Percentiles rank a stretch among this genome's conserved stretches.
phyloP scores from a whole-genome alignment of 2,113 vertebrate species.

The Hepsetus odoe region DNA sequence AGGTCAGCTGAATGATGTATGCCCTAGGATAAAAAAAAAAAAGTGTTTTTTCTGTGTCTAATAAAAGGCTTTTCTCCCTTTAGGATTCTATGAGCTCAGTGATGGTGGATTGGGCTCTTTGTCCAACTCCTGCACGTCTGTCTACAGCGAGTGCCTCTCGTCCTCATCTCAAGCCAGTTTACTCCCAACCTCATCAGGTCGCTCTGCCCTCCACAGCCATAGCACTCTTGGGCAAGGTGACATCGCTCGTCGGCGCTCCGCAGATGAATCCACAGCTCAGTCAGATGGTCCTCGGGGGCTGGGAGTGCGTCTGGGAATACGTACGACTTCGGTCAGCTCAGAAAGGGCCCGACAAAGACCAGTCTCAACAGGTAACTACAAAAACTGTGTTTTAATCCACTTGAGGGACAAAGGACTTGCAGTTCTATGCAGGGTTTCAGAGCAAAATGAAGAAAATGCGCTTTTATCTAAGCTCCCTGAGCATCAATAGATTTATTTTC shows the following conservation, averaged over 20 bases:
- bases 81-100: constrained; percentile 95
- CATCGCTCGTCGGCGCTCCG: constrained; percentile 81
- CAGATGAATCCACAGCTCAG: constrained; percentile 82
- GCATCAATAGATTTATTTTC: too few relatives aligned
- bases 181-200: constrained; percentile 62
- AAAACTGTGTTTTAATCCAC: too few relatives aligned
- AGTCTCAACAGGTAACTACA: constrained; percentile 94
- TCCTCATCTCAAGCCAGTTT: constrained; percentile 80
- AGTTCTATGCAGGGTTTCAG: too few relatives aligned
- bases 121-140: constrained; percentile 91
- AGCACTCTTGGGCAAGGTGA: constrained; percentile 58
- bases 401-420: too few relatives aligned
- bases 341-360: constrained; percentile 79
- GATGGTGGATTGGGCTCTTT: constrained; percentile 89
- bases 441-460: too few relatives aligned
- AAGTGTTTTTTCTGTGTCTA: neutral
- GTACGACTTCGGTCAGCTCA: constrained; percentile 55
- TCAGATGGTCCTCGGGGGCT: constrained; percentile 65
- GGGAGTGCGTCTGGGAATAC: constrained; percentile 72
- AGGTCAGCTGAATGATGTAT: constrained; percentile 69
- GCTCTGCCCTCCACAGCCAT: constrained; percentile 44
- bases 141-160: constrained; percentile 87
- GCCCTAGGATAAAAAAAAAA: neutral
- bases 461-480: too few relatives aligned
- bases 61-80: constrained; percentile 9